Percentiles rank a stretch among this genome's conserved stretches.
Evolutionary conservation across 2,797 vertebrate species (phyloP).

Genomic region (Chromis chromis): DNA sequence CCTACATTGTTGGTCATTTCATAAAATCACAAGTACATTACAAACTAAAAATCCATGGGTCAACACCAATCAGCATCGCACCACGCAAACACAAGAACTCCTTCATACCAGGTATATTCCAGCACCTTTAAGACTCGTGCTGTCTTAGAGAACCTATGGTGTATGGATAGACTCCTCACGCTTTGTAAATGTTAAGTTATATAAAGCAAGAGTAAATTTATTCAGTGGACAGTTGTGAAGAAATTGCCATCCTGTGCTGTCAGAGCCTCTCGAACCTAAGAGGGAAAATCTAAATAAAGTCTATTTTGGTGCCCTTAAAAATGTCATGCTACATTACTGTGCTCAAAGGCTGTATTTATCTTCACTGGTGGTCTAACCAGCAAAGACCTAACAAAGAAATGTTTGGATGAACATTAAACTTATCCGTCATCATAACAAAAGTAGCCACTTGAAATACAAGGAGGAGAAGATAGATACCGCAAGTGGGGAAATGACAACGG

Average conservation of each 20-base stretch:
- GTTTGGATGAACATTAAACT: conserved; percentile 17
- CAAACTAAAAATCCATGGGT: neutral
- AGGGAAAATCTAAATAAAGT: conserved; percentile 36
- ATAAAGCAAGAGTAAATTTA: conserved; percentile 1
- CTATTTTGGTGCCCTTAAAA: conserved; percentile 40
- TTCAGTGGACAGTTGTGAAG: neutral
- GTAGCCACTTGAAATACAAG: conserved; percentile 14
- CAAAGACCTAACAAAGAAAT: conserved; percentile 17
- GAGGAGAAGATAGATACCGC: neutral
- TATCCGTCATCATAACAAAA: conserved; percentile 11
- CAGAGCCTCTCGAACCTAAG: neutral
- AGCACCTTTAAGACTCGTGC: neutral
- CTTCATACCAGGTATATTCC: neutral
- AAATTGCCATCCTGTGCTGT: neutral
- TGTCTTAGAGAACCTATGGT: neutral
- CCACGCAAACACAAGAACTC: neutral
- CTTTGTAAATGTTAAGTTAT: neutral
- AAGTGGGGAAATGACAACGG: neutral
- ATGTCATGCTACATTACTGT: conserved; percentile 14
- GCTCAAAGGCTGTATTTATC: conserved; percentile 31
- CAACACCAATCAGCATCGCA: neutral
- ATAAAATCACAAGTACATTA: neutral
- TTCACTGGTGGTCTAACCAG: conserved; percentile 29
- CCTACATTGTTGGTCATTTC: neutral
- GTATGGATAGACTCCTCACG: neutral